Percentiles rank a stretch among this genome's conserved stretches.
Conservation (phyloP, 64 coral and sea anemone species). For the Montipora efflorescens region DNA sequence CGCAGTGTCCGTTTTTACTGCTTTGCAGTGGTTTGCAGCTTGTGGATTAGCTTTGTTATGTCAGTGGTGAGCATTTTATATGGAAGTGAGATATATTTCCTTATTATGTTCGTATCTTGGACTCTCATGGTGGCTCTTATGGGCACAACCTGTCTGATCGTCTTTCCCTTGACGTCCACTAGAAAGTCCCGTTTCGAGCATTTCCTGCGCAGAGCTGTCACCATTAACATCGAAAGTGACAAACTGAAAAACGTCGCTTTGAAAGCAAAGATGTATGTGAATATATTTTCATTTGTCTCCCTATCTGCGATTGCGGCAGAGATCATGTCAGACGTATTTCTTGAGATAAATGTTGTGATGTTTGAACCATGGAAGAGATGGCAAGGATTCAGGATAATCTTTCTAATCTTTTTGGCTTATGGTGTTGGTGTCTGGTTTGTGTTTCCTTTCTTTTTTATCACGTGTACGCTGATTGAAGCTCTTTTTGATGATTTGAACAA, state of each 20-base stretch:
- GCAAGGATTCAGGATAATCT: neutral
- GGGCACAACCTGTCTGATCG: neutral
- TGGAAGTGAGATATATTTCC: neutral
- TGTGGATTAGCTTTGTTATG: slow-evolving; percentile 4
- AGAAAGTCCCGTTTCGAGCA: neutral
- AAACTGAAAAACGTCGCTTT: neutral
- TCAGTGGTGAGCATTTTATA: neutral
- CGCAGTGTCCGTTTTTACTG: neutral
- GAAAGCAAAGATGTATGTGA: neutral
- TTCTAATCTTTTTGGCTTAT: neutral
- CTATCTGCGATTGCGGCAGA: neutral
- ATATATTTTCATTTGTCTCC: neutral
- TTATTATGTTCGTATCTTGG: neutral
- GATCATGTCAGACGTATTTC: neutral
- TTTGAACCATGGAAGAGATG: neutral
- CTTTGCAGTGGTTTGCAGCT: neutral
- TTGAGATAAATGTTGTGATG: neutral
- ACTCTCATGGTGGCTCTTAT: neutral
- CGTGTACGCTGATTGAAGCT: neutral
- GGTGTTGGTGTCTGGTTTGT: slow-evolving; percentile 13
- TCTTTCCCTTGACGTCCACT: neutral
- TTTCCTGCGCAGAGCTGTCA: neutral
- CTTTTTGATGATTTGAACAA: slow-evolving; percentile 6
- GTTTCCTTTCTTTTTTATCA: neutral
- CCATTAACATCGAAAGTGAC: neutral